A percentile compares a stretch with the other conserved stretches of the same genome.
phyloP scores from a whole-genome alignment of 2,888 invertebrate genomes.

The Liopterus haemorrhoidalis region DNA sequence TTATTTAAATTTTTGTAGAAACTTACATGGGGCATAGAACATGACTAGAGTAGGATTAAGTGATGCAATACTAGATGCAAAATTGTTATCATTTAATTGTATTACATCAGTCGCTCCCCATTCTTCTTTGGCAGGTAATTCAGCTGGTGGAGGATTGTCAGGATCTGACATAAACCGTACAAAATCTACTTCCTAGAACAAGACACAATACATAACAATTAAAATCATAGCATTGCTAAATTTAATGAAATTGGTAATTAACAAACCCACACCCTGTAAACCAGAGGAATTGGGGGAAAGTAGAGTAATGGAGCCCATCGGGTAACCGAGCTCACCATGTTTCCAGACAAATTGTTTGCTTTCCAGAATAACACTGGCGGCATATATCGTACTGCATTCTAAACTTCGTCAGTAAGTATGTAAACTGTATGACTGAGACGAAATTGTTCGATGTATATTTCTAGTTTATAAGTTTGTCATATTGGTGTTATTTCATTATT shows the following conservation, averaged over 20 bases:
- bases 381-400: too few species aligned
- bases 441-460: too few species aligned
- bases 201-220: constrained; percentile 17
- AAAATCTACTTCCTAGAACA: constrained; percentile 60
- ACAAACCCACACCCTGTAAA: too few species aligned
- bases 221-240: constrained; percentile 6
- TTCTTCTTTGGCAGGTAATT: constrained; percentile 40
- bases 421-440: too few species aligned
- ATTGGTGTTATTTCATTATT: too few species aligned
- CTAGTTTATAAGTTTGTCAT: too few species aligned
- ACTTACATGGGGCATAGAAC: constrained; percentile 72
- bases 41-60: constrained; percentile 62
- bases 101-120: constrained; percentile 48
- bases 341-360: too few species aligned
- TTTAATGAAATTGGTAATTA: constrained; percentile 3
- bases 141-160: constrained; percentile 40
- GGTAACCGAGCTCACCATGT: too few species aligned
- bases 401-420: too few species aligned
- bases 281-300: too few species aligned
- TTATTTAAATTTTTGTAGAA: constrained; percentile 6
- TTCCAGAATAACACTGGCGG: too few species aligned
- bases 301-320: too few species aligned
- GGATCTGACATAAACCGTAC: constrained; percentile 57
- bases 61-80: constrained; percentile 54
- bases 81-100: constrained; percentile 54